phyloP scores from a whole-genome alignment of 2,797 vertebrate genomes.

The Crax fasciolata region DNA sequence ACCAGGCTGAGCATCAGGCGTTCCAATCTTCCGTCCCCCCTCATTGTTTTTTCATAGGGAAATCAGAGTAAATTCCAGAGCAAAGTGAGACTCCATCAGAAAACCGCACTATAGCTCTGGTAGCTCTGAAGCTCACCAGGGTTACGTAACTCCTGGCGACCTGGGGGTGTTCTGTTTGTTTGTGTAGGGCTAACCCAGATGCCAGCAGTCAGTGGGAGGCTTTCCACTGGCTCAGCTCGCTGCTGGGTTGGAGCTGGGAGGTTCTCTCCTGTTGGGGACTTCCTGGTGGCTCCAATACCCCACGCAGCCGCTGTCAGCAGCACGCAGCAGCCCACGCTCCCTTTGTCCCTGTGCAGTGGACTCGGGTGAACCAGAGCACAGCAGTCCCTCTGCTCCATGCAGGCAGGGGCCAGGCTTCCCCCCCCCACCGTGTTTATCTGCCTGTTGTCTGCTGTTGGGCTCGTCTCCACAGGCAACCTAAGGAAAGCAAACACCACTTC shows the following conservation, averaged over 20 bases:
- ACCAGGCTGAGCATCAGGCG: rapidly evolving
- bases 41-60: neutral
- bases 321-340: slow-evolving; percentile 41
- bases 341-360: slow-evolving; percentile 64
- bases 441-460: neutral
- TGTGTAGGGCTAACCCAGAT: neutral
- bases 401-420: neutral
- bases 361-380: slow-evolving; percentile 27
- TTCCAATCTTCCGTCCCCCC: neutral
- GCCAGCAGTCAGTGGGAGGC: neutral
- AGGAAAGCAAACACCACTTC: neutral
- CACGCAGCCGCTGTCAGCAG: slow-evolving; percentile 29
- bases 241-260: neutral
- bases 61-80: neutral
- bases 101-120: rapidly evolving
- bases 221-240: neutral
- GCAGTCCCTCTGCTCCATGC: neutral
- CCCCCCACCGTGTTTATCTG: neutral
- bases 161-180: neutral
- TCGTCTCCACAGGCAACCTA: neutral
- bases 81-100: rapidly evolving
- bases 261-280: neutral
- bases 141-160: rapidly evolving
- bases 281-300: slow-evolving; percentile 47
- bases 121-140: rapidly evolving